Base-by-base conservation (phyloP, 2,113 vertebrate genomes). In the Carlito syrichta region DNA sequence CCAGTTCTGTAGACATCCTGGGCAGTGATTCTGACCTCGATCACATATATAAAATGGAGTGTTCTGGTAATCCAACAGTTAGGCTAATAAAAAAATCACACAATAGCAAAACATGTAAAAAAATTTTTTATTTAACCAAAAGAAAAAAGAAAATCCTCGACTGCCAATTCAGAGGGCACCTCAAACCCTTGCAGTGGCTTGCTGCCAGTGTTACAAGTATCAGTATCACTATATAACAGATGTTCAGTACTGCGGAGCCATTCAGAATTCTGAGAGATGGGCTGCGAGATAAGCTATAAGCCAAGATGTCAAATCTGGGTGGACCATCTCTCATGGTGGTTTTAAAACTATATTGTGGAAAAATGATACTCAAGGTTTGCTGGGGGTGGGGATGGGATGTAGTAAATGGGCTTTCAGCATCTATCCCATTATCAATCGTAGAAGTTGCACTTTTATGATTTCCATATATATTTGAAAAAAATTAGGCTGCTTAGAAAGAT, bases 61-160 rank as follows among this genome's bases (percentile, higher is more conserved):
- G 5, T 48, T 85, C 43, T 71, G 14, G 13, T 38, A 82, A 71
- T 62, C 43, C 25, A n/a, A 11, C 25, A 69, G n/a, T 77, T 82
- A 22, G 35, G 14, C 50, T 40, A 82, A n/a, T 13, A 45, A 84
- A 52, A 43, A 81, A 71, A 32, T 6, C 19, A 3, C 54, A 22
- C 6, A 62, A 38, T 78, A 48, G 38, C 2, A 60, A 52, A 91
- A 71, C 40, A 69, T 23, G 66, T 13, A 40, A n/a, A n/a, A 73
- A 68, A 48, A 56, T 83, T 71, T 35, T 79, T 89, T 79, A 78
- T 85, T 60, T n/a, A 12, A 91, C 30, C 56, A 50, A 88, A 68
- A 45, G 14, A 66, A 62, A 17, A 8, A 93, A 19, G 56, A 54
- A 88, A 73, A n/a, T 10, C 38, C 52, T 35, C 19, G 32, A 56